Percentiles rank a stretch among this genome's conserved stretches.
Evolutionary conservation across 2,888 invertebrate genomes (phyloP).

Genomic region (Leucoptera coffeella): DNA sequence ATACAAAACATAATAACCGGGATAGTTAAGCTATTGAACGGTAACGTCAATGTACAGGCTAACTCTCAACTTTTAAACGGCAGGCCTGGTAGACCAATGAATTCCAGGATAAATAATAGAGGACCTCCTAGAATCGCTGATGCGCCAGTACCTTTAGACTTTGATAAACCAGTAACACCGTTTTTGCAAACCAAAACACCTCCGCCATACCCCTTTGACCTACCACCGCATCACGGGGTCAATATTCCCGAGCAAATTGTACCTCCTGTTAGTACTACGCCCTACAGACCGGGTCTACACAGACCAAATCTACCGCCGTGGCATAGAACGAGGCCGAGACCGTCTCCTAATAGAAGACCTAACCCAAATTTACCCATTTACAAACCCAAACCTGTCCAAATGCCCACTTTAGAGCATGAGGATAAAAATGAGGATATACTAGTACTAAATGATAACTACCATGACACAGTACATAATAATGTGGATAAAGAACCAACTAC

Average conservation of each 20-base stretch:
- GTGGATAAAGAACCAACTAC: constrained; percentile 18
- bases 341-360: constrained; percentile 39
- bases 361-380: constrained; percentile 55
- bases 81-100: constrained; percentile 61
- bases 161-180: constrained; percentile 48
- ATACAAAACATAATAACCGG: constrained; percentile 89
- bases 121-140: constrained; percentile 84
- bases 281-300: constrained; percentile 53
- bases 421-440: constrained; percentile 14
- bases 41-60: constrained; percentile 80
- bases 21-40: constrained; percentile 80
- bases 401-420: constrained; percentile 19
- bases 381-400: constrained; percentile 45
- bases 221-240: constrained; percentile 61
- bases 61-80: constrained; percentile 58
- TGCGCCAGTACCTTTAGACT: constrained; percentile 63
- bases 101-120: constrained; percentile 80
- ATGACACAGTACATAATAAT: constrained; percentile 25
- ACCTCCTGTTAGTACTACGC: constrained; percentile 39
- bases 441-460: constrained; percentile 27
- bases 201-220: constrained; percentile 73
- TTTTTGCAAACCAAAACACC: constrained; percentile 44
- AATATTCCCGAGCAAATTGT: constrained; percentile 71
- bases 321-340: constrained; percentile 58
- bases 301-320: constrained; percentile 59